Evolutionary conservation across 2,113 vertebrate genomes (phyloP).

Genomic region (Pterocles burchelli): DNA sequence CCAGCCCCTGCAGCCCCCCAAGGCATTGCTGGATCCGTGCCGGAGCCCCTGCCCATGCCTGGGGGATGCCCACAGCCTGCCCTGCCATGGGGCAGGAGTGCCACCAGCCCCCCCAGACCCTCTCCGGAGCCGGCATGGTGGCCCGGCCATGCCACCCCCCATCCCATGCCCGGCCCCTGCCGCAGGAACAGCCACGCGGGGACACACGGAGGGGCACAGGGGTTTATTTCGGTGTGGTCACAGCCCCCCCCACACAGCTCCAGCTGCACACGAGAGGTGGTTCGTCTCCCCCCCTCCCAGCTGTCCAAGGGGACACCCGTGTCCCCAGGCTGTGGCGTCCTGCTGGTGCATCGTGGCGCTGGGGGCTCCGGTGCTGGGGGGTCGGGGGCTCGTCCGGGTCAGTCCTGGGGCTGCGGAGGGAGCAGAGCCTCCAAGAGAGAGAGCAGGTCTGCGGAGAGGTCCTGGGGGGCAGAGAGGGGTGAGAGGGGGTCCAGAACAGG

Average conservation of each 20-base stretch:
- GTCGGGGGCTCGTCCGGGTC: neutral
- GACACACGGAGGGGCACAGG: neutral
- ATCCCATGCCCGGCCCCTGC: neutral
- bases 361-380: neutral
- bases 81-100: neutral
- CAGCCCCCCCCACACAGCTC: neutral
- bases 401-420: neutral
- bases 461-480: neutral
- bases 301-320: accelerated
- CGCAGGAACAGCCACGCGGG: neutral
- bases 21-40: accelerated
- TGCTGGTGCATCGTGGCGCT: accelerated
- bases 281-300: neutral
- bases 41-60: accelerated
- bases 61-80: neutral
- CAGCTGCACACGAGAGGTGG: neutral
- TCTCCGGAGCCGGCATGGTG: accelerated
- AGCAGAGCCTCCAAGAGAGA: conserved; percentile 59
- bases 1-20: neutral
- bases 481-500: accelerated
- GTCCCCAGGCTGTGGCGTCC: accelerated
- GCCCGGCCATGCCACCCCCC: accelerated
- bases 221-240: conserved; percentile 28
- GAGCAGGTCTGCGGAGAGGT: conserved; percentile 43
- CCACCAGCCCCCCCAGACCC: no score